phyloP scores from a whole-genome alignment of 2,797 vertebrate genomes.

The Anabas testudineus region DNA sequence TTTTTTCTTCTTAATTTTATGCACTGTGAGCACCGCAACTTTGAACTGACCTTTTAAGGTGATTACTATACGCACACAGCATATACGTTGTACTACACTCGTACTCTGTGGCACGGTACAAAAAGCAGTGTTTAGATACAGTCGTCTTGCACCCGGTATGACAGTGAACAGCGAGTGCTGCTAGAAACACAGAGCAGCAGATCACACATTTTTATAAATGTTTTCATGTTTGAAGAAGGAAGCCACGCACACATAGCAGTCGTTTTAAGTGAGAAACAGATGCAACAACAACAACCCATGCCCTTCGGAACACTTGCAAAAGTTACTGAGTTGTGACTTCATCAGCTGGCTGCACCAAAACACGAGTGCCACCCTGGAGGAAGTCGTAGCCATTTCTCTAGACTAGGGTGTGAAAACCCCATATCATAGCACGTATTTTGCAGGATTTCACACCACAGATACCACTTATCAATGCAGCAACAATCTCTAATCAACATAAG shows the following conservation, averaged over 20 bases:
- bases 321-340: background rate
- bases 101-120: background rate
- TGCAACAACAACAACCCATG: background rate
- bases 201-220: background rate
- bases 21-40: too few relatives aligned
- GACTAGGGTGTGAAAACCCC: conserved; percentile 44
- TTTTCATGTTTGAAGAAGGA: background rate
- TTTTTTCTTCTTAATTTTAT: too few relatives aligned
- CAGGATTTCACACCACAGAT: background rate
- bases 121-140: too few relatives aligned
- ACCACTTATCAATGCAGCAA: conserved; percentile 11
- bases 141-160: background rate
- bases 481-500: background rate
- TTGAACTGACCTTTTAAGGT: background rate
- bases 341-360: background rate
- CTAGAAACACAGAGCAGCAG: background rate
- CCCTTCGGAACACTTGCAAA: background rate
- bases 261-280: background rate
- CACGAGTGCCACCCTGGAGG: conserved; percentile 17
- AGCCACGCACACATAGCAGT: background rate
- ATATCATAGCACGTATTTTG: background rate
- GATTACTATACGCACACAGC: background rate
- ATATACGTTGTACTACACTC: background rate
- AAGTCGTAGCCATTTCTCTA: conserved; percentile 7
- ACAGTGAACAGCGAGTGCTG: conserved; percentile 1